Conservation (phyloP, 2,888 invertebrate species). For the Caradrina kadenii region DNA sequence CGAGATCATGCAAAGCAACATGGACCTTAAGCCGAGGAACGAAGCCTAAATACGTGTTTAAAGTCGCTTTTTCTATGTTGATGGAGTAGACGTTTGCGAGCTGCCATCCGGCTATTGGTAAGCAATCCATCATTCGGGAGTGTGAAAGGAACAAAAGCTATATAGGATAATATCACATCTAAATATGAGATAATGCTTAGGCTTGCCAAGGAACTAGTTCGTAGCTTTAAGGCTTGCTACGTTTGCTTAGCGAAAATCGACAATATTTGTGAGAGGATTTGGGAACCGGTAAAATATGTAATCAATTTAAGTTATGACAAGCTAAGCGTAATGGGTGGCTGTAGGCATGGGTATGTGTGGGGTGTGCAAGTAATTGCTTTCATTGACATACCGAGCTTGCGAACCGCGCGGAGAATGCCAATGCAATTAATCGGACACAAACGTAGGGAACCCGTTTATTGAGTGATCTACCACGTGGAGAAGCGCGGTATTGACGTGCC, state of each 20-base stretch:
- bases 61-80: conserved; percentile 76
- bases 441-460: conserved; percentile 78
- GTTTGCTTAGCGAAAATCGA: background rate
- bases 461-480: conserved; percentile 62
- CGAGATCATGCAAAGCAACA: conserved; percentile 78
- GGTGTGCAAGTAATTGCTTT: conserved; percentile 84
- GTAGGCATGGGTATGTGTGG: conserved; percentile 61
- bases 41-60: conserved; percentile 64
- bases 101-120: conserved; percentile 82
- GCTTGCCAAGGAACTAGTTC: conserved; percentile 22
- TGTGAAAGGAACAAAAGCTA: conserved; percentile 81
- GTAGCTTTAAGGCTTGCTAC: background rate
- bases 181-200: conserved; percentile 67
- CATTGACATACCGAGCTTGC: conserved; percentile 83
- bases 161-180: conserved; percentile 71
- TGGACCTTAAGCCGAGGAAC: conserved; percentile 75
- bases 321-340: conserved; percentile 52
- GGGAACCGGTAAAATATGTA: conserved; percentile 62
- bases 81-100: conserved; percentile 79
- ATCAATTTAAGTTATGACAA: conserved; percentile 64
- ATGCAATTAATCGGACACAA: conserved; percentile 86
- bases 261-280: background rate
- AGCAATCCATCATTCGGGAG: conserved; percentile 85
- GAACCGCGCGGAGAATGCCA: conserved; percentile 81
- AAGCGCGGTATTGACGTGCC: conserved; percentile 61